A percentile compares a stretch with the other conserved stretches of the same genome.
Conservation (phyloP, 2,113 vertebrate species). For the Struthidea cinerea region DNA sequence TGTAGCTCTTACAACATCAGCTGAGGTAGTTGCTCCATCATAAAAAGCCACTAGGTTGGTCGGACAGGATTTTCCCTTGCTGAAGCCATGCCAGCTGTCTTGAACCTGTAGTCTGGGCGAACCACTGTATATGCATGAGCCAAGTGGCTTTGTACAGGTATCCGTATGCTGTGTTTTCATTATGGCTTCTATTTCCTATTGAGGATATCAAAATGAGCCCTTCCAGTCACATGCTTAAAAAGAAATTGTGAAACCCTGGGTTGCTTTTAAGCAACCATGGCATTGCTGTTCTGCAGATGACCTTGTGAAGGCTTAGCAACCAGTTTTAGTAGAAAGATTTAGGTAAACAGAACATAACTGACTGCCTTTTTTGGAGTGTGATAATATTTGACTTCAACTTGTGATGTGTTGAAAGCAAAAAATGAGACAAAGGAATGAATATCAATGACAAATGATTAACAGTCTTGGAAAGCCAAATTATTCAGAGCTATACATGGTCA, state of each 20-base stretch:
- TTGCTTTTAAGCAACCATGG: neutral
- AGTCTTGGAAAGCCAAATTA: neutral
- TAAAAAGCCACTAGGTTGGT: neutral
- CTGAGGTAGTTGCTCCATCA: neutral
- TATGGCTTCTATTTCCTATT: neutral
- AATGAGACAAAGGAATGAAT: neutral
- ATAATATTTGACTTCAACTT: neutral
- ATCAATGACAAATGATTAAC: neutral
- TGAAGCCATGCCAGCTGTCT: neutral
- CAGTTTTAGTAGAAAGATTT: neutral
- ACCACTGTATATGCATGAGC: accelerated
- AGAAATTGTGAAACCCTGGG: neutral
- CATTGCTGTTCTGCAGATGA: neutral
- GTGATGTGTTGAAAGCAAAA: neutral
- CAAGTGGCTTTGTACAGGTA: neutral
- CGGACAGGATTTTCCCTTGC: neutral
- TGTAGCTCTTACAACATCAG: neutral
- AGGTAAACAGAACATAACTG: neutral
- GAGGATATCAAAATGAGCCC: neutral
- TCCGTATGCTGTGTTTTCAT: neutral
- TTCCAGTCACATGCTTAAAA: neutral
- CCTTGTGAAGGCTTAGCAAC: neutral
- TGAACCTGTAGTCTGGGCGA: neutral
- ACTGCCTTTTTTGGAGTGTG: neutral
- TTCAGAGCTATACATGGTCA: neutral